Evolutionary conservation across 92 coral and sea anemone genomes (phyloP), one percentile per base, ranked within the genome.

Genomic region (Heteractis magnifica): DNA sequence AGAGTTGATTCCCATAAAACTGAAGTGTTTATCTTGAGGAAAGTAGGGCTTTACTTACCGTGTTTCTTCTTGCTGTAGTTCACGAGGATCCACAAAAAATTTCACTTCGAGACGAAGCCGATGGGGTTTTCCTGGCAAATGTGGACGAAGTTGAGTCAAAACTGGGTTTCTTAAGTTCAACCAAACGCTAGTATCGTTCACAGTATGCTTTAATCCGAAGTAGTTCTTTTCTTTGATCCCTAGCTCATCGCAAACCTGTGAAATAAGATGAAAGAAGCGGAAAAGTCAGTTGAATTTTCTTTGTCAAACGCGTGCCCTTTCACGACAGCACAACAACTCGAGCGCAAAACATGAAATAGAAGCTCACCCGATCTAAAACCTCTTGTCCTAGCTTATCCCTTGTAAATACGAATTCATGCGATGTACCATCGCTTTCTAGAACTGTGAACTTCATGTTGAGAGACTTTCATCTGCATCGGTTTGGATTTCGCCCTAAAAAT

Each of bases 51-150:
- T 48, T 6, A 4, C 79, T 75, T 75, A 97, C 99, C 99, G 86
- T 71, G 99, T 97, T 84, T 90, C 94, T 86, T 97, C 98, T 82
- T 97, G 99, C 79, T 97, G 99, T 65, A 97, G 90, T 94, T 97
- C 99, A 86, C 93, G 96, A 5, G 99, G 99, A 55, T 94, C 94
- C 74, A 97, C 98, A 80, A 92, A 97, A 87, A 97, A 97, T 77
- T 97, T 97, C 12, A 97, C 99, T 77, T 94, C 99, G 44, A 97
- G 94, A 59, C 97, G 98, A 80, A 97, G 94, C 7, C 99, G 93
- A 80, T 97, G 98, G 77, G 98, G 99, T 91, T 97, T 97, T 71
- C 98, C 97, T 44, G 99, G 95, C 78, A 97, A 56, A 81, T 97
- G 98, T 0, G 99, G 99, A 65, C 99, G 94, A 78, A 94, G 94